Base-by-base conservation (phyloP, 2,113 vertebrate species). In the Heteronetta atricapilla region DNA sequence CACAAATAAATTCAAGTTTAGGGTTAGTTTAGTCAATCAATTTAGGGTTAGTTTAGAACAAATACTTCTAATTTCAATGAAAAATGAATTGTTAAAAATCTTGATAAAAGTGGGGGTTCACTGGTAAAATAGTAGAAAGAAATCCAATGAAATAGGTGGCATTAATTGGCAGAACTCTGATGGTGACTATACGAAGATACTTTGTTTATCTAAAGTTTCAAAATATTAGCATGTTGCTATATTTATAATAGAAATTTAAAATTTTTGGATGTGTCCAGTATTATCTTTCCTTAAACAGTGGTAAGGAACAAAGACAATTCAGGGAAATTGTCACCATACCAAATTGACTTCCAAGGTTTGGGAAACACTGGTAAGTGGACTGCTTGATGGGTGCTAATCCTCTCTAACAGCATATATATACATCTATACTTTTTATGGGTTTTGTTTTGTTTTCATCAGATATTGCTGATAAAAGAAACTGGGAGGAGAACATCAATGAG, bases 401-500 rank as follows among this genome's bases (percentile, higher is more conserved):
- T 76, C 53, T 94, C 59, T 58, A 69, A 86, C 9, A 73, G 19
- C 31, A 8, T 44, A 4, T 19, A 20, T 31, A 60, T 67, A 62
- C 68, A 72, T 13, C 56, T 55, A 8, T 42, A 59, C 8, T 91
- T 93, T 16, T 16, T 31, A 46, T 58, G 31, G 46, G 20, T 48
- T 17, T 86, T 86, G 81, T 25, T 28, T 95, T 97, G 90, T 74
- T 50, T 23, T 23, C 78, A 67, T 77, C 97, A 99, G 99, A 98
- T 95, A 95, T 98, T 86, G 96, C 95, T 81, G 97, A 97, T 90
- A 97, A 91, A 55, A 95, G 87, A 86, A 93, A 90, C 93, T 99
- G 99, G 99, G 98, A 98, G 81, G 95, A 96, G 75, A 98, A 98
- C 72, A 94, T 96, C 14, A 80, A 89, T 56, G 97, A 97, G 75